Conservation (phyloP, 2,113 vertebrate genomes). For the Mungos mungo region DNA sequence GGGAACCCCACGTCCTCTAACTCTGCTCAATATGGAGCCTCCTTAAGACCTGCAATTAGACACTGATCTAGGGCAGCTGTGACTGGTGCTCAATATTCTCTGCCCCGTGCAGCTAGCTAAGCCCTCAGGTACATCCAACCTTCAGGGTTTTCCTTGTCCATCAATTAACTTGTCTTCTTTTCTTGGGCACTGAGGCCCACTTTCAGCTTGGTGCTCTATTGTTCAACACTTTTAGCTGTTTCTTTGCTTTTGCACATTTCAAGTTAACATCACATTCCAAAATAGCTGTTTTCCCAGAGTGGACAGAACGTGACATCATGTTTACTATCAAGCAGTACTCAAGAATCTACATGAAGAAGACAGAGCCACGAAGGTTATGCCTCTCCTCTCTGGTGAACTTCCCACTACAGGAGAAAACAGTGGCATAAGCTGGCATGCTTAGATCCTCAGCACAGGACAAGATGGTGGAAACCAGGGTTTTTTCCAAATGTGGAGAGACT, state of each 20-base stretch:
- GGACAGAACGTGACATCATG: background rate
- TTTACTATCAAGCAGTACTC: background rate
- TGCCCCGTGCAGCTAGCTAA: background rate
- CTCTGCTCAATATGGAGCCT: background rate
- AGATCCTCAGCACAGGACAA: background rate
- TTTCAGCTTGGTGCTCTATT: background rate
- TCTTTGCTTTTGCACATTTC: background rate
- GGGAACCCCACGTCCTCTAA: background rate
- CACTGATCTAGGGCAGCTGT: no score
- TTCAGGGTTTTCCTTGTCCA: background rate
- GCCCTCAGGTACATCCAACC: background rate
- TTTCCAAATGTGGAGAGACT: background rate
- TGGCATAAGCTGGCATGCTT: background rate
- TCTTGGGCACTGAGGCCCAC: background rate
- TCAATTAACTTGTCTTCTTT: background rate
- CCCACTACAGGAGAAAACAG: background rate
- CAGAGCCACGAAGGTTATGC: background rate
- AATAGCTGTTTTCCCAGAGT: background rate
- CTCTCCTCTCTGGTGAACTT: background rate
- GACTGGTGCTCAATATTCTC: background rate
- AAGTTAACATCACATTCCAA: background rate
- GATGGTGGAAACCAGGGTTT: background rate
- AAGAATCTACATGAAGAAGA: background rate
- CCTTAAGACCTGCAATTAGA: background rate
- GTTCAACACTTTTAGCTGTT: background rate